Base-by-base conservation (phyloP, 2,113 vertebrate genomes). In the Rhagologus leucostigma region DNA sequence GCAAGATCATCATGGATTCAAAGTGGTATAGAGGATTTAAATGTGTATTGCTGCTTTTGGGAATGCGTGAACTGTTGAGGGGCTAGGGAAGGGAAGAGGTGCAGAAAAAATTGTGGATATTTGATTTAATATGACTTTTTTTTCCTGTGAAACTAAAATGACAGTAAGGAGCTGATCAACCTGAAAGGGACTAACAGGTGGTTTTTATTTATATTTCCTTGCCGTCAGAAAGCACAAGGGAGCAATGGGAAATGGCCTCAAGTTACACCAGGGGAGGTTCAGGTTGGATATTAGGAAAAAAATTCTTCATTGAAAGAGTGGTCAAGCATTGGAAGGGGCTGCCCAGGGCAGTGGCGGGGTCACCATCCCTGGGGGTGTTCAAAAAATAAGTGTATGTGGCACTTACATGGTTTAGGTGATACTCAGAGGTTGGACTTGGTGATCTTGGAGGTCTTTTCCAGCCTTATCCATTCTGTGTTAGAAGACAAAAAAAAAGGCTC, bases 381-480 rank as follows among this genome's bases (percentile, higher is more conserved):
- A 9, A 7, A 37, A 63, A 77, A 41, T 4, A 11, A 83, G 5
- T 23, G 0, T 18, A 16, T 35, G 8, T 42, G 26, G 30, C 46
- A 16, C 35, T 69, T 55, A 6, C 8, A 3, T 15, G n/a, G n/a
- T 32, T 68, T 69, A 12, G 10, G 56, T 29, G 63, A 32, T 32
- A 9, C 55, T n/a, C n/a, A 35, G 22, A 47, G n/a, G 14, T 27
- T 62, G 70, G 16, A 27, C 32, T 55, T 42, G 3, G 9, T 35
- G 41, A 24, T 18, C n/a, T 23, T 11, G 47, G 35, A 14, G 12
- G 6, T 33, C 27, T 14, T 49, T 32, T 56, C 41, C 70, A 69
- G 26, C 30, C 41, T 47, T 11, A 6, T 0, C 18, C 17, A 5
- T 13, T 1, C 1, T 41, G 6, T 11, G 7, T 62, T 67, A 41